Evolutionary conservation across 2,797 vertebrate genomes (phyloP).

Genomic region (Agapornis canus): DNA sequence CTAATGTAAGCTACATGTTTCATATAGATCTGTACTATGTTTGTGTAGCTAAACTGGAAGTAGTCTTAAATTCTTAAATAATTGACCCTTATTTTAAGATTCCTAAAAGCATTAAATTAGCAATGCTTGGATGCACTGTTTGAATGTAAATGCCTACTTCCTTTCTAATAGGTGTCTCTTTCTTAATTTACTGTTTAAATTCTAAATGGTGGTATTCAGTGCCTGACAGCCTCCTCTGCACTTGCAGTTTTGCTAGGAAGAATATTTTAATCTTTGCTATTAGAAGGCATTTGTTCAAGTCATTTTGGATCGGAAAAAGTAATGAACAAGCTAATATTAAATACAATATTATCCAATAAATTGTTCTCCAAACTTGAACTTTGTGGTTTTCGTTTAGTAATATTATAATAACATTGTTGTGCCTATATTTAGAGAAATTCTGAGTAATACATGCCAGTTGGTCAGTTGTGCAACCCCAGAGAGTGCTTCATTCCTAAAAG

Average conservation of each 20-base stretch:
- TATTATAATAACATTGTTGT: background rate
- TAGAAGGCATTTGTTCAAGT: background rate
- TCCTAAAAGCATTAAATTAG: background rate
- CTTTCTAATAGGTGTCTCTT: background rate
- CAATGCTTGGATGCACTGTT: background rate
- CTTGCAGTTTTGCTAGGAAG: background rate
- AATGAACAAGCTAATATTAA: background rate
- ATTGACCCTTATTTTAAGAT: background rate
- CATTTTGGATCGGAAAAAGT: background rate
- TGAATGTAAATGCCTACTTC: background rate
- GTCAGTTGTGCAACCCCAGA: background rate
- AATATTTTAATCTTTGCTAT: background rate
- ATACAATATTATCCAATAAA: background rate
- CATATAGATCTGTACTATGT: rapidly evolving
- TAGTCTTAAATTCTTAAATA: background rate
- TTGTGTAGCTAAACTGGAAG: background rate
- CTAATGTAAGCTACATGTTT: background rate
- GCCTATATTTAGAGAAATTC: background rate
- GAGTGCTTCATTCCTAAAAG: constrained; percentile 11
- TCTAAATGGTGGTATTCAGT: background rate
- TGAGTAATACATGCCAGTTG: background rate
- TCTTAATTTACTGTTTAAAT: background rate
- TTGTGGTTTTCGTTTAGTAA: background rate
- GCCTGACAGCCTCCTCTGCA: background rate
- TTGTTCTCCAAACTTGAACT: background rate